Conservation (phyloP, 2,113 vertebrate genomes). For the Stegastes partitus region DNA sequence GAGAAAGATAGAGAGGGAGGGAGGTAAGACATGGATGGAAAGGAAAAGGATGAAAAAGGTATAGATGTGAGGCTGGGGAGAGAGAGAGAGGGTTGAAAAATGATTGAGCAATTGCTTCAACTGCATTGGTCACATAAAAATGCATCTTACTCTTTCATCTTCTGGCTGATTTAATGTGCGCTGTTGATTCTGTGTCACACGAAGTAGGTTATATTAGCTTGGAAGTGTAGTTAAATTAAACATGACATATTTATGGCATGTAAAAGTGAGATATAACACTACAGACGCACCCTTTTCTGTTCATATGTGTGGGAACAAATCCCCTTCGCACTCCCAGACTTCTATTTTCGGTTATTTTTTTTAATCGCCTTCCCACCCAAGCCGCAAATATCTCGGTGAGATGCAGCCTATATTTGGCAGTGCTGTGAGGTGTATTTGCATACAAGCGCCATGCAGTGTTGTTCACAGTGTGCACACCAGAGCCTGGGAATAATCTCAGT, state of each 20-base stretch:
- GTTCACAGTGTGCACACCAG: slow-evolving; percentile 32
- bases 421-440: slow-evolving; percentile 40
- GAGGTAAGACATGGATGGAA: neutral
- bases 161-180: slow-evolving; percentile 1
- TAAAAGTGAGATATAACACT: neutral
- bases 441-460: slow-evolving; percentile 34
- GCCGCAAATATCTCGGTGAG: slow-evolving; percentile 19
- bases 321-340: neutral
- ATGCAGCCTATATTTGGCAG: slow-evolving; percentile 53
- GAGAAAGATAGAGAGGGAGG: slow-evolving; percentile 1
- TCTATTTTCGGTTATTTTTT: slow-evolving; percentile 27
- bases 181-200: neutral
- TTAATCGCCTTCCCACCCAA: slow-evolving; percentile 35
- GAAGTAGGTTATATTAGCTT: too few relatives aligned
- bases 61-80: neutral
- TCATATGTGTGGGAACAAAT: slow-evolving; percentile 2
- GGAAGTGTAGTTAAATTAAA: neutral
- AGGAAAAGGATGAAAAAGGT: slow-evolving; percentile 13
- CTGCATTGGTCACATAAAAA: slow-evolving; percentile 5
- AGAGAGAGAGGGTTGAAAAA: neutral
- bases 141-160: neutral
- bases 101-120: slow-evolving; percentile 16
- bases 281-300: neutral
- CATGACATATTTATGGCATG: neutral
- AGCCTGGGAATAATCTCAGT: slow-evolving; percentile 47